phyloP scores from a whole-genome alignment of 2,797 vertebrate species.

The Acanthurus leucopareius region DNA sequence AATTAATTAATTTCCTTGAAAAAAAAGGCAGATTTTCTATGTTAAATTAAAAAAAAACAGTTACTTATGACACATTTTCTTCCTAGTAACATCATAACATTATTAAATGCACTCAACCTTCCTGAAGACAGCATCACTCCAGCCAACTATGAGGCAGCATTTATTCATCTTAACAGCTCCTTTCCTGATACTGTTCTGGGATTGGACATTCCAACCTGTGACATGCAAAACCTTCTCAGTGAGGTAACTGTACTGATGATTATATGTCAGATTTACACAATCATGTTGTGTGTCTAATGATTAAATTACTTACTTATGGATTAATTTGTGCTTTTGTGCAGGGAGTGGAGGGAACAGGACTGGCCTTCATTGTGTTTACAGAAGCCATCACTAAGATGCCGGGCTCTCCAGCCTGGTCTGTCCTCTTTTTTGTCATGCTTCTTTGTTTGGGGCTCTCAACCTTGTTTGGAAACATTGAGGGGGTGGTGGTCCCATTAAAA shows the following conservation, averaged over 20 bases:
- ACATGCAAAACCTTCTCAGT: slow-evolving; percentile 88
- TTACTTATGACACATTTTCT: background rate
- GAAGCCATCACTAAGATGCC: slow-evolving; percentile 99
- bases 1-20: no score
- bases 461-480: background rate
- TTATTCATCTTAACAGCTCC: slow-evolving; percentile 81
- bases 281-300: background rate
- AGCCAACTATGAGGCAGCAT: slow-evolving; percentile 84
- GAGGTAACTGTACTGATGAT: slow-evolving; percentile 20
- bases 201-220: slow-evolving; percentile 86
- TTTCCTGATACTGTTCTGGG: slow-evolving; percentile 61
- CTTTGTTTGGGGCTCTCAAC: slow-evolving; percentile 89
- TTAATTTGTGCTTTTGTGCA: slow-evolving; percentile 60
- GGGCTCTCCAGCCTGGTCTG: slow-evolving; percentile 90
- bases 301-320: background rate
- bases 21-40: no score
- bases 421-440: slow-evolving; percentile 97
- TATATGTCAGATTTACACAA: rapidly evolving
- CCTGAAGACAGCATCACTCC: slow-evolving; percentile 89
- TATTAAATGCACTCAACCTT: slow-evolving; percentile 90
- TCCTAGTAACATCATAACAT: slow-evolving; percentile 90
- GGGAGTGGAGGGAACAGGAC: slow-evolving; percentile 96
- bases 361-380: slow-evolving; percentile 97
- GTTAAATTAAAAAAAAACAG: no score
- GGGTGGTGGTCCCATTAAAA: slow-evolving; percentile 77